Evolutionary conservation across 2,113 vertebrate species (phyloP).

Genomic region (Cynoglossus semilaevis): DNA sequence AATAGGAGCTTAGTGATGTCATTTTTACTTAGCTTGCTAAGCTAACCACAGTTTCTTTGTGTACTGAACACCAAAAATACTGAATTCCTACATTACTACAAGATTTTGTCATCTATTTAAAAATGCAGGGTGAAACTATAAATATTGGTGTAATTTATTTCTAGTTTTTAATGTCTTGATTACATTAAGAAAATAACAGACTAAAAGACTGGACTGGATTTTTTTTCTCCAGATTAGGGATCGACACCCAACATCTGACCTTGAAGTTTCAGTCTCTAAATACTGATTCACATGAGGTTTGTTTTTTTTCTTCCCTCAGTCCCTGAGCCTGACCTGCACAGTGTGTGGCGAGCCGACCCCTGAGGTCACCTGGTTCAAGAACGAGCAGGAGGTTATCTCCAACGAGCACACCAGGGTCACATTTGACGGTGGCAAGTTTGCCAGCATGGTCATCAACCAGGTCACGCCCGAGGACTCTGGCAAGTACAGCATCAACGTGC

Average conservation of each 20-base stretch:
- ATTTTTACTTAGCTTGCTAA: no score
- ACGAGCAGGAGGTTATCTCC: conserved; percentile 84
- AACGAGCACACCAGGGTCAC: conserved; percentile 81
- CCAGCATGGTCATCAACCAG: conserved; percentile 86
- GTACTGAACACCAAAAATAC: no score
- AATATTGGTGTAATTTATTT: no score
- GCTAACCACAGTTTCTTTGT: no score
- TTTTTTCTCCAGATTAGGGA: no score
- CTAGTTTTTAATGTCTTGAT: no score
- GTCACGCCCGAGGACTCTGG: conserved; percentile 93
- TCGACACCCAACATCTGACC: background rate
- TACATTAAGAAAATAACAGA: no score
- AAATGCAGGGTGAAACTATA: no score
- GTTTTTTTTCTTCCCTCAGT: conserved; percentile 69
- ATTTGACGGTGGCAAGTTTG: conserved; percentile 87
- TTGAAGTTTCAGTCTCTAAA: background rate
- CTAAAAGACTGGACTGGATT: no score
- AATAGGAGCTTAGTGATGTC: no score
- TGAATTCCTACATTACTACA: no score
- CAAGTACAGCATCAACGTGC: conserved; percentile 94
- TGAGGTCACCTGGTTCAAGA: conserved; percentile 95
- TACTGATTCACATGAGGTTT: background rate
- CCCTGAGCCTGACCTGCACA: conserved; percentile 93
- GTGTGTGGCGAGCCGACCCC: conserved; percentile 95
- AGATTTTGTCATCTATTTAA: no score